Evolutionary conservation across 2,797 vertebrate genomes (phyloP), one percentile per base, ranked within the genome.

Genomic region (Sebastiscus tertius): DNA sequence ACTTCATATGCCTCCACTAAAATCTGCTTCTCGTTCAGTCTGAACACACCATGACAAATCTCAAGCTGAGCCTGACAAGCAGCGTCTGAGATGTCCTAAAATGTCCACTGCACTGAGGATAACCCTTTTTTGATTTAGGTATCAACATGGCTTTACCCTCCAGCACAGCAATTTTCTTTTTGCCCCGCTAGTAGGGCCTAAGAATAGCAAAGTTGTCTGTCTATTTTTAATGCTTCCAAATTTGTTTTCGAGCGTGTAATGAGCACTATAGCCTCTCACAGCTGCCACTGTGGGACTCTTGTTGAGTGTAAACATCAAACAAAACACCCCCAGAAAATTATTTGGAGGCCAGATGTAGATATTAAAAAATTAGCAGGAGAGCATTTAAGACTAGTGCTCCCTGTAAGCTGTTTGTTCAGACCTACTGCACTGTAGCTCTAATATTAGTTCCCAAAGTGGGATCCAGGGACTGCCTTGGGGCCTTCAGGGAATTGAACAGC

Each of bases 391-490:
- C 55, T 24, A 52, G n/a, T 36, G 49, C 55, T 85, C 70, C 69
- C 84, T 83, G 59, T 75, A 46, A 87, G 88, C 85, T 81, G 86
- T 89, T 90, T 88, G 86, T 76, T 74, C 16, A 81, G 55, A 80
- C 76, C 46, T 59, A 31, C 34, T 65, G 60, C 6, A 59, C 72
- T 82, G 84, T 55, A 24, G 16, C 22, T 75, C 55, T 85, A 81
- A 81, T 80, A 72, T 86, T 81, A 84, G 78, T 42, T 90, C 88
- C 83, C 73, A 86, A 69, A 88, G 59, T 77, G 86, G 85, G 82
- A 81, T 74, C 80, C 70, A 61, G 77, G 81, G 85, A 89, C 78
- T 29, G 68, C 75, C 73, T 55, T 64, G 33, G 39, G 72, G 26
- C 56, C 89, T 75, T 64, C 1, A 33, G 87, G 80, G 91, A 93